Evolutionary conservation across 2,113 vertebrate genomes (phyloP).

Genomic region (Euleptes europaea): DNA sequence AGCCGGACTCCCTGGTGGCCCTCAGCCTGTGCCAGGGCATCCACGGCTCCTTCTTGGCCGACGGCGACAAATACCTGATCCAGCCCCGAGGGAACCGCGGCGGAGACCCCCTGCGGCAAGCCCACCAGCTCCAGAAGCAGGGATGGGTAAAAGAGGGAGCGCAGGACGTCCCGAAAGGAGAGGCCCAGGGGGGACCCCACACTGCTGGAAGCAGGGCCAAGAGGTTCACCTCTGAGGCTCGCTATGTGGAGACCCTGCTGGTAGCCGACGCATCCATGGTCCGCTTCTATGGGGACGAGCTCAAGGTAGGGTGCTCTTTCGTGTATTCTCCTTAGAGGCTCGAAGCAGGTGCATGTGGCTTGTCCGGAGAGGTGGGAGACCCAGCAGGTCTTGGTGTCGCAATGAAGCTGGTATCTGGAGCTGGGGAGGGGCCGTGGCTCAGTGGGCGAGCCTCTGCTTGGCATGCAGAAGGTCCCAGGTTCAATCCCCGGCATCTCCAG

Average conservation of each 20-base stretch:
- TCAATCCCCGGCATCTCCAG: too few relatives aligned
- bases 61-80: conserved; percentile 79
- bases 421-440: too few relatives aligned
- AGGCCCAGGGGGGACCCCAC: too few relatives aligned
- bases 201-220: conserved; percentile 42
- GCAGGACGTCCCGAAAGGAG: background rate
- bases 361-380: too few relatives aligned
- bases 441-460: too few relatives aligned
- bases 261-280: conserved; percentile 88
- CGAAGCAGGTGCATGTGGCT: background rate
- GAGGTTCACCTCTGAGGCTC: conserved; percentile 87
- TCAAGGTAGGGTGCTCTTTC: conserved; percentile 78
- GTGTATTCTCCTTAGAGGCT: background rate
- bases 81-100: conserved; percentile 67
- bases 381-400: background rate
- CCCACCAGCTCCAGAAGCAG: conserved; percentile 52
- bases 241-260: conserved; percentile 89
- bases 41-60: conserved; percentile 81
- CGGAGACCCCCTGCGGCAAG: conserved; percentile 48
- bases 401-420: background rate
- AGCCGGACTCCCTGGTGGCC: conserved; percentile 76
- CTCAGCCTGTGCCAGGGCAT: conserved; percentile 86
- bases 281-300: conserved; percentile 84
- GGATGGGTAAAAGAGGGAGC: background rate
- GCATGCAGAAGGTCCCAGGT: too few relatives aligned